Evolutionary conservation across 2,888 invertebrate genomes (phyloP), one percentile per base, ranked within the genome.

Genomic region (Myopa tessellatipennis): DNA sequence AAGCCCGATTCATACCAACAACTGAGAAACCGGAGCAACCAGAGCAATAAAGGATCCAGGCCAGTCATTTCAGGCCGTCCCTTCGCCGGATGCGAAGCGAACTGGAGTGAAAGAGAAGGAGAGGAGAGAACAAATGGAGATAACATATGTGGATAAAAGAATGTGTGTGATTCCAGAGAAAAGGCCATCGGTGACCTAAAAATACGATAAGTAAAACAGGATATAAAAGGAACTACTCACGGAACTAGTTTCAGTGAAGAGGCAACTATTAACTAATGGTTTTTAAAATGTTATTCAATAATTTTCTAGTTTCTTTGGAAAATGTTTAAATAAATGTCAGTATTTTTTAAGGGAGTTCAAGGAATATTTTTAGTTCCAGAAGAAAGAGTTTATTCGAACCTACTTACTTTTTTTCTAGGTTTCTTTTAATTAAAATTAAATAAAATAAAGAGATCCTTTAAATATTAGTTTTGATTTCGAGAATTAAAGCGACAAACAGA

Each of bases 1-100:
- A 45, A 45, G 8, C 52, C 4, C 26, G 1, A 26, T 26, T 26
- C 26, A 26, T 26, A 1, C 26, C 50, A 50, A 26, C 12, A n/a
- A 40, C 67, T 26, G 26, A 36, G 50, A 16, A 8, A 45, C 18
- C 26, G 18, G 36, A 69, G 5, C 34, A 12, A 18, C 50, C 14
- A 18, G 26, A 70, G 70, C 70, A 70, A 55, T 70, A 65, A 65
- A 65, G 12, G 16, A n/a, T 55, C 26, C 70, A 52, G 70, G 55
- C 55, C 55, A 55, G 70, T 10, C 69, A 26, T n/a, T 18, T 16
- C 55, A n/a, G 4, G 65, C 8, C 14, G 6, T 38, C 55, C 70
- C 16, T 55, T 36, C 12, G 55, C 55, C 52, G n/a, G 34, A 70
- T 55, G 36, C 40, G 5, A 12, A 65, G 36, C 36, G 7, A 36